Evolutionary conservation across 1,140 invertebrate genomes (phyloP), one percentile per base, ranked within the genome.

Genomic region (Drosophila santomea): DNA sequence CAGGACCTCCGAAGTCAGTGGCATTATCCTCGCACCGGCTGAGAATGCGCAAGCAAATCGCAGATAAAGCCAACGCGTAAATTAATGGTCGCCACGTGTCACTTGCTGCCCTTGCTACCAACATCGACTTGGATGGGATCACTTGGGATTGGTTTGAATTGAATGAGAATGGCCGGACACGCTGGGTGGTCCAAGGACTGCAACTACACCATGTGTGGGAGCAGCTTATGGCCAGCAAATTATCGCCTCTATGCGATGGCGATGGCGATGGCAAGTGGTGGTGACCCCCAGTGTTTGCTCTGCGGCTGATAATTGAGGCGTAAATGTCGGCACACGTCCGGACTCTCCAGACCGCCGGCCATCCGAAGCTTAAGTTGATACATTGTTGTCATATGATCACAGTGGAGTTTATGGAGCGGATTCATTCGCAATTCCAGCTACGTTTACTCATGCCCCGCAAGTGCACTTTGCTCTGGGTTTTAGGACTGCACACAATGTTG

Each of bases 81-180:
- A 89, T 89, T 89, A 89, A 89, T 89, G 84, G 84, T 54, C 85
- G 77, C 52, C 84, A 89, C 84, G 84, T 89, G 84, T 75, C 59
- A 47, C 67, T 64, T 63, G 72, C 59, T 58, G 62, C 57, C 55
- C 43, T 41, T 32, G 45, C 17, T 38, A 36, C 38, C 51, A 44
- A 41, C 20, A 52, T 61, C 43, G 55, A 51, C 52, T 52, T 47
- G 57, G 43, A 56, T 80, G 62, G 48, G 56, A 28, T 28, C 36
- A 43, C 8, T 35, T 64, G 36, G 60, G 57, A 39, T 73, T 38
- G 28, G 57, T 38, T 50, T 56, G 59, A 23, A 63, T 66, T 52
- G 68, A 61, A 58, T 79, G 41, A 36, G 52, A 35, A 57, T 57
- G 20, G 20, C 79, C 56, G 79, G 76, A 75, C 77, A 59, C 78